Conservation (phyloP, 2,113 vertebrate species). For the Eolophus roseicapilla region DNA sequence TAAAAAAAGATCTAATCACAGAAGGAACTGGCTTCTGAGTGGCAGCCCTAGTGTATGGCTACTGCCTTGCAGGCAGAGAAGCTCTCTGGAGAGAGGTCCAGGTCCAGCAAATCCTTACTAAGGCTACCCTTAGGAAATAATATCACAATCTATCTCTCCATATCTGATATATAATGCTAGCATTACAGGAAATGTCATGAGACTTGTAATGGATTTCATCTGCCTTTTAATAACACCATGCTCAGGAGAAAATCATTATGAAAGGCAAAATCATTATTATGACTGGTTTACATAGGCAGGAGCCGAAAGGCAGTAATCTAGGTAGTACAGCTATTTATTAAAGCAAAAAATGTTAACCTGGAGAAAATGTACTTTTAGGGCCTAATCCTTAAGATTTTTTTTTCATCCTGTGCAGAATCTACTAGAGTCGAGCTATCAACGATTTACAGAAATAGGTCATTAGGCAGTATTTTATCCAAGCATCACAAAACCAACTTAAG, state of each 20-base stretch:
- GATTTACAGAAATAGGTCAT: neutral
- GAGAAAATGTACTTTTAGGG: neutral
- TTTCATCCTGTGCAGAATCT: neutral
- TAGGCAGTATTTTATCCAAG: neutral
- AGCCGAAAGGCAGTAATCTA: neutral
- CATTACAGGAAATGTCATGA: constrained; percentile 26
- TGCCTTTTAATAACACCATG: constrained; percentile 10
- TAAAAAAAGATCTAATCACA: neutral
- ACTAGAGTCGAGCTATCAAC: neutral
- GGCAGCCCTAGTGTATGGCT: neutral
- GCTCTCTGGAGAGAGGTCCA: neutral
- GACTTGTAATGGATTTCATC: constrained; percentile 18
- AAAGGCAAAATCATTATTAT: constrained; percentile 11
- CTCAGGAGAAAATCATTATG: neutral
- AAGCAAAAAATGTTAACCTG: neutral
- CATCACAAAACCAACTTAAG: neutral
- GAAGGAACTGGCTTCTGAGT: neutral
- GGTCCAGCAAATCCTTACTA: neutral
- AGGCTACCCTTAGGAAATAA: neutral
- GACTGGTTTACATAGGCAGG: neutral
- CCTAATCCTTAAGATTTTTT: neutral
- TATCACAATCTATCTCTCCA: neutral
- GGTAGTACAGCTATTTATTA: constrained; percentile 14
- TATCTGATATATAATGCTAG: neutral
- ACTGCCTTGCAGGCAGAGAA: neutral